Conservation (phyloP, 1,140 invertebrate genomes). For the Drosophila setifemur region DNA sequence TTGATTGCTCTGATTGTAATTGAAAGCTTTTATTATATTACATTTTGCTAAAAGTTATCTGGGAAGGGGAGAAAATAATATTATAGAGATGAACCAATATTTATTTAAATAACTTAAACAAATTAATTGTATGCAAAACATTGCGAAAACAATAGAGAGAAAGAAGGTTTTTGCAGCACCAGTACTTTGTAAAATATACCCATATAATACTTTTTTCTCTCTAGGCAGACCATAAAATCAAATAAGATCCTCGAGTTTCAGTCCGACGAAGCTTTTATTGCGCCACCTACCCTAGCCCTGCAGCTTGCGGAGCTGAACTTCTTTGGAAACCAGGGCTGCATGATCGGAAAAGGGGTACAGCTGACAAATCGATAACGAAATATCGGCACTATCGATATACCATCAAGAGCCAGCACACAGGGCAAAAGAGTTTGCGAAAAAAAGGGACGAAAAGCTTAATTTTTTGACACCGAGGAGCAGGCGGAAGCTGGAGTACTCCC, state of each 20-base stretch:
- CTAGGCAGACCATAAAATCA: no score
- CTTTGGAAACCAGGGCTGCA: constrained; percentile 6
- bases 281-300: background rate
- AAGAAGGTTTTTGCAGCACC: no score
- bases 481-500: constrained; percentile 9
- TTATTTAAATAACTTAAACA: background rate
- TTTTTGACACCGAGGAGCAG: constrained; percentile 32
- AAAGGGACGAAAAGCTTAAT: constrained; percentile 57
- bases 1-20: no score
- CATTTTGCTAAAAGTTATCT: no score
- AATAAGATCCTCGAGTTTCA: no score
- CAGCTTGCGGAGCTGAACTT: background rate
- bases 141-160: no score
- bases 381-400: constrained; percentile 19
- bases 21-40: no score
- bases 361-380: constrained; percentile 34
- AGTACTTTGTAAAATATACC: no score
- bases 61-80: no score
- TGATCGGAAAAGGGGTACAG: constrained; percentile 26
- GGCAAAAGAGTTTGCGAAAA: constrained; percentile 74
- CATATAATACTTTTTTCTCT: no score
- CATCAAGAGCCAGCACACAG: constrained; percentile 48
- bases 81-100: no score
- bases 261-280: no score
- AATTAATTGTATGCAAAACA: background rate